Evolutionary conservation across 2,113 vertebrate genomes (phyloP).

Genomic region (Zootoca vivipara): DNA sequence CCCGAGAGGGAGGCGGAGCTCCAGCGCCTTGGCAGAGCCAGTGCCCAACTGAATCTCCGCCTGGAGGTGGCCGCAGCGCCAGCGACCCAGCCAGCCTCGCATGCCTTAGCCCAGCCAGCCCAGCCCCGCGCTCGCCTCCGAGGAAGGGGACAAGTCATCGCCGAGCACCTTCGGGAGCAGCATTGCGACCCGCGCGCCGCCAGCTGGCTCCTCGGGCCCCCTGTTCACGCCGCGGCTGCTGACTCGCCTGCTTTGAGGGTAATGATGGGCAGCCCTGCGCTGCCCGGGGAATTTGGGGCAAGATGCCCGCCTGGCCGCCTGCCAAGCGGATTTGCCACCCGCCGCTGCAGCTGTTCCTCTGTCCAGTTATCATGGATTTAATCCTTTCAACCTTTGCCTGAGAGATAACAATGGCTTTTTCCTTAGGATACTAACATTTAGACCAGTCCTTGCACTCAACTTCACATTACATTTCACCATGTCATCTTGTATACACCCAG

Average conservation of each 20-base stretch:
- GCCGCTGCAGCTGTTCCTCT: neutral
- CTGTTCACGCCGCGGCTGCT: neutral
- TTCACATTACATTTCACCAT: too few species aligned
- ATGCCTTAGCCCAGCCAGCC: neutral
- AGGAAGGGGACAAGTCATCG: constrained; percentile 63
- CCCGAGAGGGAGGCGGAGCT: constrained; percentile 75
- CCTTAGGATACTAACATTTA: too few species aligned
- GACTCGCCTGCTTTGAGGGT: neutral
- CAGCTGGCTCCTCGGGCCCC: neutral
- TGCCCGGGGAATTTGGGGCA: too few species aligned
- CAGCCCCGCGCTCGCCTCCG: too few species aligned
- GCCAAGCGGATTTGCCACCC: neutral
- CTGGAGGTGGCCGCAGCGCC: neutral
- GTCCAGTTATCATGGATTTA: too few species aligned
- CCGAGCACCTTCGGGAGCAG: constrained; percentile 11
- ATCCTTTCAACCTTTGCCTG: too few species aligned
- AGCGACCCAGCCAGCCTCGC: neutral
- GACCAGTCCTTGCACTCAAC: too few species aligned
- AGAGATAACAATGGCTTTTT: too few species aligned
- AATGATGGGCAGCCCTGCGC: neutral
- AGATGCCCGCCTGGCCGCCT: neutral
- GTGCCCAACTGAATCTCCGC: constrained; percentile 43
- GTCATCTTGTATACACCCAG: too few species aligned
- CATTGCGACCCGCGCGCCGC: neutral
- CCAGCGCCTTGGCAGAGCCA: constrained; percentile 57